Evolutionary conservation across 2,888 invertebrate species (phyloP).

Genomic region (Trilocha varians): DNA sequence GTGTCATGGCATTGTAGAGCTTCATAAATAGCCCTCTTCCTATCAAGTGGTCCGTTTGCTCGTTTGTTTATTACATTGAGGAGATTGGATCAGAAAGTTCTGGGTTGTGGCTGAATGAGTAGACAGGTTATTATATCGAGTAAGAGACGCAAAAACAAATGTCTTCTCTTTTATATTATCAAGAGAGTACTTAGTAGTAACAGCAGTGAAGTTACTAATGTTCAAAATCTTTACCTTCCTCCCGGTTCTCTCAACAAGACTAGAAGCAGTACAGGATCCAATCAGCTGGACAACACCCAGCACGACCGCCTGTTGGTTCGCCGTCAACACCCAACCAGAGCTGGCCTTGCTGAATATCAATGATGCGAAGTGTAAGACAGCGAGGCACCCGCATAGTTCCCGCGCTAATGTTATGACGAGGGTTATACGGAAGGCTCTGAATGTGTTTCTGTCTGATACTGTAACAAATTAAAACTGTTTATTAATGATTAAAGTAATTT

Average conservation of each 20-base stretch:
- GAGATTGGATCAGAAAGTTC: too few relatives aligned
- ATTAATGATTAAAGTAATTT: too few relatives aligned
- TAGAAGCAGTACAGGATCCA: slow-evolving; percentile 56
- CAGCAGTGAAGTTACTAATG: too few relatives aligned
- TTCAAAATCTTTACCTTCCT: slow-evolving; percentile 46
- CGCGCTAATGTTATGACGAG: slow-evolving; percentile 56
- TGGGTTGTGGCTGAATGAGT: too few relatives aligned
- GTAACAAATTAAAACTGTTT: slow-evolving; percentile 10
- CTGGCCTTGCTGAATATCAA: slow-evolving; percentile 58
- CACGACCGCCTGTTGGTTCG: slow-evolving; percentile 57
- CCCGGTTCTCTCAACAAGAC: slow-evolving; percentile 53
- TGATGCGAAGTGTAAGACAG: slow-evolving; percentile 61
- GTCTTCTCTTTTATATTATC: too few relatives aligned
- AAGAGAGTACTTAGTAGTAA: too few relatives aligned
- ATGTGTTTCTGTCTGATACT: slow-evolving; percentile 52
- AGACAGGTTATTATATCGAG: too few relatives aligned
- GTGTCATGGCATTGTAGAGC: too few relatives aligned
- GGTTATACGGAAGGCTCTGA: slow-evolving; percentile 71
- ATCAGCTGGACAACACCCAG: slow-evolving; percentile 52
- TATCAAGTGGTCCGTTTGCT: too few relatives aligned
- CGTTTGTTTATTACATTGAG: too few relatives aligned
- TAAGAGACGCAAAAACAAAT: too few relatives aligned
- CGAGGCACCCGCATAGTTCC: slow-evolving; percentile 60
- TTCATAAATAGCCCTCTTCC: too few relatives aligned
- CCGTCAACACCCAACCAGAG: slow-evolving; percentile 37